Percentiles rank a stretch among this genome's conserved stretches.
These are phyloP conservation scores for Beroe ovata DNA, from an alignment of 37 sponge, comb jelly and placozoan species.

Conservation along the genomic window DNA sequence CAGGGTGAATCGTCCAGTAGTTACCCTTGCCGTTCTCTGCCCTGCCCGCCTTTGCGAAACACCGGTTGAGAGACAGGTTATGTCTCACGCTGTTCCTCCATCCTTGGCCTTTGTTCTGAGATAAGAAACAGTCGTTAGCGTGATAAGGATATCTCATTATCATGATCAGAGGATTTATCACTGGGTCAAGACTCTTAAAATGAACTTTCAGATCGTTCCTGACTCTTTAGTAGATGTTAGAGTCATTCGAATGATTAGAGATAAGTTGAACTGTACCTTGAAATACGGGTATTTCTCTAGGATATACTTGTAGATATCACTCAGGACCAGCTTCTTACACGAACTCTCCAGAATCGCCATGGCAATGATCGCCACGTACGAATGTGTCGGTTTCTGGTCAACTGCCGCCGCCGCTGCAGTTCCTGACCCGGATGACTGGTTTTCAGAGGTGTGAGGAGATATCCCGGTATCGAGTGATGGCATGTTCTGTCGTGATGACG, in stretches of 20 bases:
- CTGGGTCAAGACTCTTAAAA: no score
- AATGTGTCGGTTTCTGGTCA: slow-evolving; percentile 67
- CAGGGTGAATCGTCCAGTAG: slow-evolving; percentile 80
- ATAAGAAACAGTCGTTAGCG: no score
- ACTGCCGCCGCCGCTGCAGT: no score
- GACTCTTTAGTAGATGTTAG: no score
- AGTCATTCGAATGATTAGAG: no score
- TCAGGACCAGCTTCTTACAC: slow-evolving; percentile 68
- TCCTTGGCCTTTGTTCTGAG: slow-evolving; percentile 69
- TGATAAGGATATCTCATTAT: no score
- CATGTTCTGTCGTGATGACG: background rate
- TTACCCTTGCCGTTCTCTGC: slow-evolving; percentile 77
- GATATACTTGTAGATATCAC: slow-evolving; percentile 74
- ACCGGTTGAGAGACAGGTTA: slow-evolving; percentile 79
- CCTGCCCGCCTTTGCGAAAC: slow-evolving; percentile 75
- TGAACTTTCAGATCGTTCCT: no score
- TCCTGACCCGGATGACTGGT: no score
- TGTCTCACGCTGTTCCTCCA: slow-evolving; percentile 83
- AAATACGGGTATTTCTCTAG: slow-evolving; percentile 69
- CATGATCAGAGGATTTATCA: no score
- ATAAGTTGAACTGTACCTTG: no score
- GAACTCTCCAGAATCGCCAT: slow-evolving; percentile 73
- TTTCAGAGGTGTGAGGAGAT: no score
- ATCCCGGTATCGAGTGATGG: no score
- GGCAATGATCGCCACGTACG: slow-evolving; percentile 80